Conservation (phyloP, 2,888 invertebrate species). For the Dynastes hyllus region DNA sequence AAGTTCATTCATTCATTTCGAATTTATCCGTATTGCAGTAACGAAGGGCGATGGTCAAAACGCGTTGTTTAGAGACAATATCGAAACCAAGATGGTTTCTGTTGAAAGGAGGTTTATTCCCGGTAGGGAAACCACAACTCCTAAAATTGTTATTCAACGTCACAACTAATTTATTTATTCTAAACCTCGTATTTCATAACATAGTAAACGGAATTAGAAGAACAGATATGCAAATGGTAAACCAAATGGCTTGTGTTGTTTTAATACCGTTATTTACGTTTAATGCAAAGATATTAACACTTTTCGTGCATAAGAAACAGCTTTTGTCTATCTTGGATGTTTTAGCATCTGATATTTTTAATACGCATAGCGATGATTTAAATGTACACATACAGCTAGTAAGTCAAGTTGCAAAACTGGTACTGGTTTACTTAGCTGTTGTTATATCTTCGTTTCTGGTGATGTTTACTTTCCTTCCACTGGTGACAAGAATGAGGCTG, state of each 20-base stretch:
- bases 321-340: slow-evolving; percentile 20
- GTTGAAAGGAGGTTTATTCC: neutral
- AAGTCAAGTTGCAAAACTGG: neutral
- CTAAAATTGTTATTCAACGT: neutral
- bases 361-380: slow-evolving; percentile 26
- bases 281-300: neutral
- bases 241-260: neutral
- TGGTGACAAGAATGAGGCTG: slow-evolving; percentile 14
- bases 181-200: neutral
- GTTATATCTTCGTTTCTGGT: neutral
- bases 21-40: neutral
- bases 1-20: neutral
- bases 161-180: neutral
- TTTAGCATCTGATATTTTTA: slow-evolving; percentile 28
- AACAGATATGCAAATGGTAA: neutral
- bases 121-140: neutral
- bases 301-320: neutral
- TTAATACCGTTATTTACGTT: neutral
- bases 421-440: neutral
- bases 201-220: neutral
- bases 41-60: neutral
- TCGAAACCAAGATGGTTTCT: neutral
- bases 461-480: slow-evolving; percentile 27
- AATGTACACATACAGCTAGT: slow-evolving; percentile 19
- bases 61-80: neutral